A percentile compares a stretch with the other conserved stretches of the same genome.
Evolutionary conservation across 2,888 invertebrate genomes (phyloP).

Genomic region (Polydesmus complanatus): DNA sequence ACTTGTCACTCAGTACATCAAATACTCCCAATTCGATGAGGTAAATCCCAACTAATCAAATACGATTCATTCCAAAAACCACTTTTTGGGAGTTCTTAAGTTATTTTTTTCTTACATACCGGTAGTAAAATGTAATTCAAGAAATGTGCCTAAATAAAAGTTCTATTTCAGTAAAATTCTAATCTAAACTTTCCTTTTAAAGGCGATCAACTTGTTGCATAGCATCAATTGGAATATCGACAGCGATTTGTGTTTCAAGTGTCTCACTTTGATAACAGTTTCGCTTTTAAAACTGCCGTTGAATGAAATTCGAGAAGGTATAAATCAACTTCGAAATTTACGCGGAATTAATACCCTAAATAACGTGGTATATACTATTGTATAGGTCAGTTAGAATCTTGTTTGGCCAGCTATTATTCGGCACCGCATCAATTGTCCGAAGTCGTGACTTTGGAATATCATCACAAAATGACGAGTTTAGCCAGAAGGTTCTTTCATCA

Average conservation of each 20-base stretch:
- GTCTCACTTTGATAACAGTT: constrained; percentile 57
- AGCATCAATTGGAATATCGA: constrained; percentile 66
- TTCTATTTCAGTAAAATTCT: too few species aligned
- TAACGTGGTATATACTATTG: constrained; percentile 4
- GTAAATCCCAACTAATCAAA: too few species aligned
- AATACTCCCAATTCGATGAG: constrained; percentile 47
- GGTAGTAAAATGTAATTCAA: too few species aligned
- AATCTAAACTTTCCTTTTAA: neutral
- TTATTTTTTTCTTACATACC: too few species aligned
- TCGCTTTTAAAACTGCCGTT: constrained; percentile 44
- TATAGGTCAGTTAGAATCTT: constrained; percentile 51
- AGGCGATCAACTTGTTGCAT: constrained; percentile 48
- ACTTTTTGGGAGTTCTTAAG: neutral
- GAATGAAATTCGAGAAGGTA: constrained; percentile 45
- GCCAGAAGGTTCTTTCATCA: constrained; percentile 79
- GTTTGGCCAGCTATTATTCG: constrained; percentile 64
- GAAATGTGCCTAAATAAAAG: too few species aligned
- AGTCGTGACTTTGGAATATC: constrained; percentile 55
- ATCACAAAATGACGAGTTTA: constrained; percentile 58
- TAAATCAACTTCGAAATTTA: neutral
- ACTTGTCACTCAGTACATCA: constrained; percentile 49
- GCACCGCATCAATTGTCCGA: constrained; percentile 52
- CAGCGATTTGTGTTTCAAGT: constrained; percentile 56
- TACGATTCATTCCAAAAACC: neutral
- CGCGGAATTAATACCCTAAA: neutral